Evolutionary conservation across 2,888 invertebrate genomes (phyloP).

Genomic region (Scaptomyza tumidula): DNA sequence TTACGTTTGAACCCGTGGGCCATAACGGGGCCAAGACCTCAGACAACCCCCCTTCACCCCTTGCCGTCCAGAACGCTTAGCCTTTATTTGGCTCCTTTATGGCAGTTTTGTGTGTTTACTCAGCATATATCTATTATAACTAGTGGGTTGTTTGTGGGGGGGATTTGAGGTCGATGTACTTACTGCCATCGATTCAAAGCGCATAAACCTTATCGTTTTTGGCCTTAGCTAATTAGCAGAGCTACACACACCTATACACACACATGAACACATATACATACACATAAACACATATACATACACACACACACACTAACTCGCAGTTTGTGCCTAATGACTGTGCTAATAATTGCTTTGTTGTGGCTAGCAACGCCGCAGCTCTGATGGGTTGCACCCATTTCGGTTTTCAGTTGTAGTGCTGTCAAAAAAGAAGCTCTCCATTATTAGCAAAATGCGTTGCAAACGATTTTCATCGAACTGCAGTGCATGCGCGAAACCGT

Average conservation of each 20-base stretch:
- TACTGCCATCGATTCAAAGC: slow-evolving; percentile 50
- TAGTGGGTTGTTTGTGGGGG: too few relatives aligned
- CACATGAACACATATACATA: not conserved
- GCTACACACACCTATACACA: slow-evolving; percentile 22
- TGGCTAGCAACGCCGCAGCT: slow-evolving; percentile 37
- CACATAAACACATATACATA: not conserved
- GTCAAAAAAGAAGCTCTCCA: slow-evolving; percentile 14
- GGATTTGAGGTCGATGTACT: slow-evolving; percentile 1
- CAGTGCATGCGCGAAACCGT: too few relatives aligned
- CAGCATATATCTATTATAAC: not conserved
- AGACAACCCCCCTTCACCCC: not conserved
- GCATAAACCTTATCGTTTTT: slow-evolving; percentile 46
- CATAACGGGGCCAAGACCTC: slow-evolving; percentile 15
- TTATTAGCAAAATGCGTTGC: slow-evolving; percentile 8
- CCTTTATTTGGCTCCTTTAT: slow-evolving; percentile 12
- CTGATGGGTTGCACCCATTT: slow-evolving; percentile 25
- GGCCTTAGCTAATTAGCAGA: slow-evolving; percentile 56
- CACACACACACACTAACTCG: not conserved
- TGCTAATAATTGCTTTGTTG: slow-evolving; percentile 72
- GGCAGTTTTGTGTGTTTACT: not conserved
- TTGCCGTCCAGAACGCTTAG: not conserved
- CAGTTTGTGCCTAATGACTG: slow-evolving; percentile 55
- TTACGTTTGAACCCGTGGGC: slow-evolving; percentile 22
- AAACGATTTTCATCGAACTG: slow-evolving; percentile 4
- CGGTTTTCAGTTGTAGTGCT: slow-evolving; percentile 6